These are phyloP conservation scores for Atherinosoma microstoma DNA, from an alignment of 2,797 vertebrate species.

Conservation along the genomic window DNA sequence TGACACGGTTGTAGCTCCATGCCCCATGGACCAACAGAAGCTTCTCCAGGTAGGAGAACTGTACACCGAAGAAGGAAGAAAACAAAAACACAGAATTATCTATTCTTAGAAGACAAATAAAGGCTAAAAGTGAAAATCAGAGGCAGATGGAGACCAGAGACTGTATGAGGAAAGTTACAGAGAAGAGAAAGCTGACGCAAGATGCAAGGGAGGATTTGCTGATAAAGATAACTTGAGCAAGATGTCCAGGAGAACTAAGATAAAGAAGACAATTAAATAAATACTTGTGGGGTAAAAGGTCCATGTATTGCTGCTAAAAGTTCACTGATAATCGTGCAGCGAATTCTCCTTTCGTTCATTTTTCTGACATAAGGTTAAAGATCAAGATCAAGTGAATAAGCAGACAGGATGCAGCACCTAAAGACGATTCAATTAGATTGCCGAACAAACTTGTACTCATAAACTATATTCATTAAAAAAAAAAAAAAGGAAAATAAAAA, in stretches of 20 bases:
- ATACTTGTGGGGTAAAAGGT: background rate
- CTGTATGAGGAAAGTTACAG: constrained; percentile 21
- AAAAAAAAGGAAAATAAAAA: no score
- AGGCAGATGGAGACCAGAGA: constrained; percentile 4
- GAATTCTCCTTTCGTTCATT: constrained; percentile 21
- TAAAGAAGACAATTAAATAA: constrained; percentile 35
- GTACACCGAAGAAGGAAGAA: constrained; percentile 19
- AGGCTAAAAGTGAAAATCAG: background rate
- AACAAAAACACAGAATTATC: background rate
- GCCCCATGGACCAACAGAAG: constrained; percentile 95
- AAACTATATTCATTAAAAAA: background rate
- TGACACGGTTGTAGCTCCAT: constrained; percentile 98
- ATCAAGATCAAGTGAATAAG: constrained; percentile 28
- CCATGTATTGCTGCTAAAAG: constrained; percentile 9
- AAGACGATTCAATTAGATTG: constrained; percentile 14
- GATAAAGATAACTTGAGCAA: constrained; percentile 41
- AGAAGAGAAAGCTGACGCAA: constrained; percentile 4
- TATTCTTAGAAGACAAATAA: background rate
- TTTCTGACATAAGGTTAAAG: constrained; percentile 47
- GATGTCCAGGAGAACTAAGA: constrained; percentile 34
- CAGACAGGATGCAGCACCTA: constrained; percentile 28
- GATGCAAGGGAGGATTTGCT: constrained; percentile 15
- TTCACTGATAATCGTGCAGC: constrained; percentile 17
- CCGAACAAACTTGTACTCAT: background rate
- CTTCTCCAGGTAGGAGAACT: constrained; percentile 97